phyloP scores from a whole-genome alignment of 2,113 vertebrate genomes.

The Myxocyprinus asiaticus region DNA sequence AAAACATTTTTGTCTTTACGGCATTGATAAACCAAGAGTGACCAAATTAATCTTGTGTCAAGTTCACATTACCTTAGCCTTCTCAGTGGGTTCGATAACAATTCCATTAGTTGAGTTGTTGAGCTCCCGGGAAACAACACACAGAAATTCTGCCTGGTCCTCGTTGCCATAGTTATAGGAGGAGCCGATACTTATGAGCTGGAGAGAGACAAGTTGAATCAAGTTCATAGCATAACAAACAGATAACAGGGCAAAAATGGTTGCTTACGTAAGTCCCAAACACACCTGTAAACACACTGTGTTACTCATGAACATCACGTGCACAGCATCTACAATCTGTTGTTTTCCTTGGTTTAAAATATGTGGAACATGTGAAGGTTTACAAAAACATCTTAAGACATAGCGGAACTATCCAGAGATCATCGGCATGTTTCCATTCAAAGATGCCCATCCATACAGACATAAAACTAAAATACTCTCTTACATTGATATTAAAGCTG shows the following conservation, averaged over 20 bases:
- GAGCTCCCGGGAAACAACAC: conserved; percentile 95
- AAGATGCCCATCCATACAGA: too few relatives aligned
- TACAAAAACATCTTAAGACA: too few relatives aligned
- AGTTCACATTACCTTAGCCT: conserved; percentile 85
- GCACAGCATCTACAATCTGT: too few relatives aligned
- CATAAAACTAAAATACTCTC: too few relatives aligned
- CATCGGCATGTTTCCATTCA: too few relatives aligned
- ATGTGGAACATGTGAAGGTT: too few relatives aligned
- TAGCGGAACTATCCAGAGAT: too few relatives aligned
- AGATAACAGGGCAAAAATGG: background rate
- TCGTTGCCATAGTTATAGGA: conserved; percentile 98
- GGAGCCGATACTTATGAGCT: conserved; percentile 98
- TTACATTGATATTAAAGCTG: too few relatives aligned
- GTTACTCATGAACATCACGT: background rate
- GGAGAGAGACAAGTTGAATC: conserved; percentile 29
- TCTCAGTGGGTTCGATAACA: conserved; percentile 96
- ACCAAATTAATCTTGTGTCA: conserved; percentile 43
- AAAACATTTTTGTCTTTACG: too few relatives aligned
- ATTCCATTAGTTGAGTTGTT: conserved; percentile 98
- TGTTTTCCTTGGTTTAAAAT: too few relatives aligned
- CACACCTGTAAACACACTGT: background rate
- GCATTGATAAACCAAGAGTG: too few relatives aligned
- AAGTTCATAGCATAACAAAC: conserved; percentile 9
- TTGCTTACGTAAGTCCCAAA: too few relatives aligned
- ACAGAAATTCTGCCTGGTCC: conserved; percentile 98